Percentiles rank a stretch among this genome's conserved stretches.
phyloP scores from a whole-genome alignment of 2,888 invertebrate species.

The Serripes groenlandicus region DNA sequence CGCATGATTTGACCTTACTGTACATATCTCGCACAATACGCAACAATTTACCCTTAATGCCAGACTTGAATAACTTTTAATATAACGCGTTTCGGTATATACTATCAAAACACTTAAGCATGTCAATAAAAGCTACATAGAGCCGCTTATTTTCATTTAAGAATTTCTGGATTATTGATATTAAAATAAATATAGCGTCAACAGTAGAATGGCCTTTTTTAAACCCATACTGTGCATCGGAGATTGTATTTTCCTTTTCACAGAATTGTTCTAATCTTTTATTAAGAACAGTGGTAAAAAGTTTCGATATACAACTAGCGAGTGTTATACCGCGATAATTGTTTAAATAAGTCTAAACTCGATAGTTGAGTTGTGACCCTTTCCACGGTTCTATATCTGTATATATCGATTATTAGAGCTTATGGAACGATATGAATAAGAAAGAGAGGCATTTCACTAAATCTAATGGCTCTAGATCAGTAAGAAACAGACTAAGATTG shows the following conservation, averaged over 20 bases:
- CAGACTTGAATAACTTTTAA: conserved; percentile 21
- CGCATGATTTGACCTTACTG: conserved; percentile 24
- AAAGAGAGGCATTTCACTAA: too few relatives aligned
- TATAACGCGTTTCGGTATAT: conserved; percentile 22
- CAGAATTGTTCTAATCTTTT: conserved; percentile 15
- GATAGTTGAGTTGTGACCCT: too few relatives aligned
- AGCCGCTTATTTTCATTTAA: conserved; percentile 15
- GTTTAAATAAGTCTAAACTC: too few relatives aligned
- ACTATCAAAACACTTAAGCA: conserved; percentile 30
- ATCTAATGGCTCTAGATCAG: too few relatives aligned
- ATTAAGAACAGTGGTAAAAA: conserved; percentile 45
- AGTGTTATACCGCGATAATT: conserved; percentile 37
- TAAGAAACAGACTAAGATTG: too few relatives aligned
- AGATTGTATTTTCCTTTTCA: conserved; percentile 19
- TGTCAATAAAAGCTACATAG: conserved; percentile 30
- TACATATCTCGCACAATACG: conserved; percentile 33
- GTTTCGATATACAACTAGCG: conserved; percentile 29
- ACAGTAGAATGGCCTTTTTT: conserved; percentile 29
- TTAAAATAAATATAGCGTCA: conserved; percentile 25
- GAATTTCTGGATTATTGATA: not conserved
- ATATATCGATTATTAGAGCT: too few relatives aligned
- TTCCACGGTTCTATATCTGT: too few relatives aligned
- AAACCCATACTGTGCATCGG: conserved; percentile 38
- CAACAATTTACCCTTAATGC: conserved; percentile 18
- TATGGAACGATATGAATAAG: too few relatives aligned